These are phyloP conservation scores for Paralichthys olivaceus DNA, from an alignment of 2,113 vertebrate species.

Conservation along the genomic window DNA sequence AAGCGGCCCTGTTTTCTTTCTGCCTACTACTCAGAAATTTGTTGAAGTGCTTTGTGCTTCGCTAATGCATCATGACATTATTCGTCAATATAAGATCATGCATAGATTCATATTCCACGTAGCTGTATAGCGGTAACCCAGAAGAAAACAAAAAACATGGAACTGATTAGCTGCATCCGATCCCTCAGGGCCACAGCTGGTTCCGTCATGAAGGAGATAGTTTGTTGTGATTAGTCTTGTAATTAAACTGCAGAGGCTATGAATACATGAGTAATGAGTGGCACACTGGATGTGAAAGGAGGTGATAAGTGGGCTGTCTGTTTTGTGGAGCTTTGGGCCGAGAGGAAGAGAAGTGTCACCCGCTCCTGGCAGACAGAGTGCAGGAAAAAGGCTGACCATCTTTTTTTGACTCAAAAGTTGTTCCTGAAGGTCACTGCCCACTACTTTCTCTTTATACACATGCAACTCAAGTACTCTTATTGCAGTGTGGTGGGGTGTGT, in stretches of 20 bases:
- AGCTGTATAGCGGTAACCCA: constrained; percentile 42
- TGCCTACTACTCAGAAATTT: background rate
- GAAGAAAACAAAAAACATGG: constrained; percentile 31
- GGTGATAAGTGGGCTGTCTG: constrained; percentile 72
- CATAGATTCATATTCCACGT: constrained; percentile 1
- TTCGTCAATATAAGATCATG: constrained; percentile 38
- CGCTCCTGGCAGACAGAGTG: constrained; percentile 29
- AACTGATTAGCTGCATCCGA: constrained; percentile 70
- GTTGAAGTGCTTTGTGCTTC: background rate
- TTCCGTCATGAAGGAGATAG: constrained; percentile 62
- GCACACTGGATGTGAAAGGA: constrained; percentile 72
- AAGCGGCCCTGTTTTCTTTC: background rate
- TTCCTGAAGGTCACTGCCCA: constrained; percentile 39
- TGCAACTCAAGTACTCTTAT: background rate
- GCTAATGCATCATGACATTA: constrained; percentile 7
- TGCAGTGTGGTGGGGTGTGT: background rate
- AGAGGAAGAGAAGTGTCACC: constrained; percentile 36
- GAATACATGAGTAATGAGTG: constrained; percentile 80
- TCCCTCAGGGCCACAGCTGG: constrained; percentile 62
- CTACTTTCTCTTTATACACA: background rate
- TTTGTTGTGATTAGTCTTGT: constrained; percentile 81
- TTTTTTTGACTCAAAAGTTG: constrained; percentile 18
- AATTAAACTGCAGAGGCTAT: constrained; percentile 79
- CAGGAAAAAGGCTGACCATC: constrained; percentile 42
- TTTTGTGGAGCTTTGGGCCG: constrained; percentile 41